phyloP scores from a whole-genome alignment of 2,888 invertebrate species.

The Dasypogon diadema region DNA sequence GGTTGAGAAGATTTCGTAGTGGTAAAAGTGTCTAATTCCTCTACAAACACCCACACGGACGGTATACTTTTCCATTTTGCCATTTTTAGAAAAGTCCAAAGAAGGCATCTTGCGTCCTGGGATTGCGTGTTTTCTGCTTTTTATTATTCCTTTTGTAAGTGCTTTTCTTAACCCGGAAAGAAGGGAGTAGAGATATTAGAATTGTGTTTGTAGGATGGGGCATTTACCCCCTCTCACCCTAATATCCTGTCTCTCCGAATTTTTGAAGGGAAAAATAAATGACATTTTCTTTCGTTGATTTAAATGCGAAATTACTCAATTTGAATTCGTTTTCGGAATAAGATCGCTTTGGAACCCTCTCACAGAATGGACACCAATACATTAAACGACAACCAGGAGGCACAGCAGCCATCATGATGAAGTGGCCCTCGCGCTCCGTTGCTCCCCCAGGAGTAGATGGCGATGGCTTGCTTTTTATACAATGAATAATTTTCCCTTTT shows the following conservation, averaged over 20 bases:
- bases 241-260: not conserved
- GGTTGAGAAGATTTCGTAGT: not conserved
- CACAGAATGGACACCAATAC: slow-evolving; percentile 3
- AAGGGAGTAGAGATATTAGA: slow-evolving; percentile 1
- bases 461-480: slow-evolving; percentile 50
- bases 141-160: not conserved
- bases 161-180: not conserved
- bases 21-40: too few relatives aligned
- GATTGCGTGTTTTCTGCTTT: slow-evolving; percentile 13
- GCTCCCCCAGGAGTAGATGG: slow-evolving; percentile 29
- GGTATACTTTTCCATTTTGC: slow-evolving; percentile 15
- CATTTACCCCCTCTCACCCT: not conserved
- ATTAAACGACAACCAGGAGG: too few relatives aligned
- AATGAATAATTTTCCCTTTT: slow-evolving; percentile 47
- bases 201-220: too few relatives aligned
- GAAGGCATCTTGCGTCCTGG: not conserved
- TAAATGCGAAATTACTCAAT: slow-evolving; percentile 44
- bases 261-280: slow-evolving; percentile 39
- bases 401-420: too few relatives aligned
- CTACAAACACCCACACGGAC: too few relatives aligned
- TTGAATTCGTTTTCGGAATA: slow-evolving; percentile 31
- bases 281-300: slow-evolving; percentile 47
- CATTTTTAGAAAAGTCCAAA: not conserved
- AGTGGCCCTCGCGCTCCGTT: not conserved
- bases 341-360: slow-evolving; percentile 2